phyloP scores from a whole-genome alignment of 1,140 invertebrate species.

The Papilio machaon region DNA sequence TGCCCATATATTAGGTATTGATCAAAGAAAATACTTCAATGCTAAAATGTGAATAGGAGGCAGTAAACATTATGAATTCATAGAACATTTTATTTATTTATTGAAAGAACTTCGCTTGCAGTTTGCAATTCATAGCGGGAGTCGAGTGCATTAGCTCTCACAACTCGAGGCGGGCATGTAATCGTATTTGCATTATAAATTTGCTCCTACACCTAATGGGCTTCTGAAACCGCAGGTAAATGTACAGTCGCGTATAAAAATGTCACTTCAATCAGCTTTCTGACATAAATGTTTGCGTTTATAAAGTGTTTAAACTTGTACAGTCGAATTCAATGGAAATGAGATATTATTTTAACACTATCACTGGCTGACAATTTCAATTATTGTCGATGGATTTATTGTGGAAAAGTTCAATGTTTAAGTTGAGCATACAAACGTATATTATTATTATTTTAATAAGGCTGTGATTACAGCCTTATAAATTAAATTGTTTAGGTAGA shows the following conservation, averaged over 20 bases:
- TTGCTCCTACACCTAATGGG: slow-evolving; percentile 73
- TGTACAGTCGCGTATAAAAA: slow-evolving; percentile 47
- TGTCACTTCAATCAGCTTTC: slow-evolving; percentile 29
- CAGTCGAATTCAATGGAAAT: too few relatives aligned
- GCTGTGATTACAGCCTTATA: too few relatives aligned
- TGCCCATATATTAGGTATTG: background rate
- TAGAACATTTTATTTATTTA: slow-evolving; percentile 54
- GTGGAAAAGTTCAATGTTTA: too few relatives aligned
- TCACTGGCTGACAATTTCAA: too few relatives aligned
- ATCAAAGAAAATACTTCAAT: slow-evolving; percentile 21
- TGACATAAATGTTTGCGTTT: slow-evolving; percentile 22
- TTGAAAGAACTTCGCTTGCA: slow-evolving; percentile 64
- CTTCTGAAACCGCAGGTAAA: slow-evolving; percentile 64
- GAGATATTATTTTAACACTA: background rate
- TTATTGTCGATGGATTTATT: too few relatives aligned
- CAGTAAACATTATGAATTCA: slow-evolving; percentile 30
- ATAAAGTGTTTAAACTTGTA: slow-evolving; percentile 5
- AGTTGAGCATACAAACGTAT: too few relatives aligned
- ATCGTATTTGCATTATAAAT: slow-evolving; percentile 81
- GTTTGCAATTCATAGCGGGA: slow-evolving; percentile 72
- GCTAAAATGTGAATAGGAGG: slow-evolving; percentile 25
- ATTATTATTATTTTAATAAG: too few relatives aligned
- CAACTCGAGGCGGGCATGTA: slow-evolving; percentile 63
- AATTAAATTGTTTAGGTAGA: too few relatives aligned
- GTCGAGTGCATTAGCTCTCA: slow-evolving; percentile 73